Evolutionary conservation across 92 coral and sea anemone species (phyloP), one percentile per base, ranked within the genome.

Genomic region (Virgularia gustaviana): DNA sequence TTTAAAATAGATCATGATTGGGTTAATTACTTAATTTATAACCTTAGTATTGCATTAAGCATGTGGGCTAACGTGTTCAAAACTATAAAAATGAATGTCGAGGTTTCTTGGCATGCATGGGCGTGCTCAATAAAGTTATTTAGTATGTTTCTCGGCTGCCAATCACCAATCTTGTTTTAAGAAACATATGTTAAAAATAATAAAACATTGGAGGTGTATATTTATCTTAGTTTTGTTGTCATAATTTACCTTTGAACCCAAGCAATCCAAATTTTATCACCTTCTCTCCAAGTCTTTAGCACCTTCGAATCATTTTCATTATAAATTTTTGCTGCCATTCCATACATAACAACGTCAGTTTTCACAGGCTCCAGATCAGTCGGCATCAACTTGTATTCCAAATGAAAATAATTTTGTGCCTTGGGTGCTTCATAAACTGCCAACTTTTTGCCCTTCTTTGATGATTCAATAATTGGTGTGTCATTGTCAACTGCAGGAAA

Each of bases 301-400:
- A 92, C 88, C 71, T 92, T 92, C 2, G 98, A 92, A 62, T 92
- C 98, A 45, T 73, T 84, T 35, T 92, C 98, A 65, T 87, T 81
- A 57, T 92, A 92, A 51, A 92, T 85, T 77, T 92, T 92, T 18
- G 98, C 98, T 1, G 98, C 98, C 9, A 92, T 87, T 9, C 96
- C 98, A 82, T 92, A 92, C 10, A 95, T 86, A 0, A 92, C 98
- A 20, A 92, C 88, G 79, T 92, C 98, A 27, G 92, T 83, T 79
- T 92, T 92, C 15, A 92, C 75, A 31, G 95, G 78, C 55, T 92
- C 98, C 35, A 78, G 33, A 11, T 89, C 96, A 66, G 64, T 83
- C 4, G 98, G 98, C 23, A 92, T 62, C 34, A 92, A 79, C 63
- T 85, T 89, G 63, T 92, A 92, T 59, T 92, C 98, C 57, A 89